Evolutionary conservation across 2,113 vertebrate genomes (phyloP).

Genomic region (Gobius niger): DNA sequence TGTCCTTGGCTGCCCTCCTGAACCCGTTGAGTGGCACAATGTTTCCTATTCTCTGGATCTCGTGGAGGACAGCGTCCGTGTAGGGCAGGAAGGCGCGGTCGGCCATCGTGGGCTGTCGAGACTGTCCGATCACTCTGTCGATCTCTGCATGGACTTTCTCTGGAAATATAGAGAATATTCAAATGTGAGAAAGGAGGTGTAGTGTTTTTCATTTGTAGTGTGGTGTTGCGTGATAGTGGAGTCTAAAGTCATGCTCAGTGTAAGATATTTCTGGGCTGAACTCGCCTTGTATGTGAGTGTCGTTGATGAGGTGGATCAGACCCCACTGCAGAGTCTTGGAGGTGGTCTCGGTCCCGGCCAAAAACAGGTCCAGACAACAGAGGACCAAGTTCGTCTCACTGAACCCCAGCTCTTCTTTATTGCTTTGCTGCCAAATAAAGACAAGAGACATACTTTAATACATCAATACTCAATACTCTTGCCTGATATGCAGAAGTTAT

Average conservation of each 20-base stretch:
- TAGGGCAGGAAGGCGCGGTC: conserved; percentile 80
- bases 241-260: too few relatives aligned
- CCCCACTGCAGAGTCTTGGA: conserved; percentile 89
- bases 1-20: conserved; percentile 67
- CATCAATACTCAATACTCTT: background rate
- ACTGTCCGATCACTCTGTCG: conserved; percentile 67
- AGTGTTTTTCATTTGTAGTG: too few relatives aligned
- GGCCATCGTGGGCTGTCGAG: conserved; percentile 64
- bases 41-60: conserved; percentile 82
- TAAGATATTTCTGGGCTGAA: background rate
- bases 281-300: conserved; percentile 85
- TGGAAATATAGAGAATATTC: background rate
- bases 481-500: too few relatives aligned
- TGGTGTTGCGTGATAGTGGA: too few relatives aligned
- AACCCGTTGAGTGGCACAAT: conserved; percentile 78
- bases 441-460: background rate
- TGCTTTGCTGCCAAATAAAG: conserved; percentile 32
- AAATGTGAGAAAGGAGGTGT: background rate
- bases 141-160: conserved; percentile 78
- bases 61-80: conserved; percentile 84
- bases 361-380: conserved; percentile 86
- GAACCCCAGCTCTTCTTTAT: conserved; percentile 59
- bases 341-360: conserved; percentile 91
- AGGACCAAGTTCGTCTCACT: conserved; percentile 80
- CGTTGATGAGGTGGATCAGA: conserved; percentile 83